Conservation (phyloP, 2,888 invertebrate species). For the Lumbricus terrestris region DNA sequence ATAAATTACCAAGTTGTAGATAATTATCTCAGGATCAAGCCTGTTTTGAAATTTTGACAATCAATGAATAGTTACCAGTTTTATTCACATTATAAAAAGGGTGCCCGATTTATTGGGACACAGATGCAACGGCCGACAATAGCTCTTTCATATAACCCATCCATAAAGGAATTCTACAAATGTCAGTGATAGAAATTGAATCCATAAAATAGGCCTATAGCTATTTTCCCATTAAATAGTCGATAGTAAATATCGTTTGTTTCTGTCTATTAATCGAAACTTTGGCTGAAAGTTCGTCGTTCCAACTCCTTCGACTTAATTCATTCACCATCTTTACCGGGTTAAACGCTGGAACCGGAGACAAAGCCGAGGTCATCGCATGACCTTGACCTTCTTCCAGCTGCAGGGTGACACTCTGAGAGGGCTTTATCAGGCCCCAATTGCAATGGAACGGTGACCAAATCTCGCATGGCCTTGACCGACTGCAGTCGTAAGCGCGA, state of each 20-base stretch:
- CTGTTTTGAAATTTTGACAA: too few relatives aligned
- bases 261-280: background rate
- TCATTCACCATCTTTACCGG: background rate
- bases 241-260: background rate
- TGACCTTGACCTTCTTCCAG: background rate
- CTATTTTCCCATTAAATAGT: background rate
- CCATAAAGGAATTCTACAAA: background rate
- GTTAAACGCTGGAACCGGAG: background rate
- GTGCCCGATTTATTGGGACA: too few relatives aligned
- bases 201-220: background rate
- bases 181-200: background rate
- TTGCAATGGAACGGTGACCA: background rate
- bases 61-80: too few relatives aligned
- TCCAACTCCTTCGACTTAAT: background rate
- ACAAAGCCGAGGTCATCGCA: background rate
- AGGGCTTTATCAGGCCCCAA: background rate
- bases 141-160: background rate
- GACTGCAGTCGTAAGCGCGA: background rate
- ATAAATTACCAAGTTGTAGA: too few relatives aligned
- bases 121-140: too few relatives aligned
- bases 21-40: too few relatives aligned
- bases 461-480: background rate
- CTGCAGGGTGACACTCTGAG: background rate
- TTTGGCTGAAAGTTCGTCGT: background rate
- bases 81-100: too few relatives aligned